These are phyloP conservation scores for Macrophya alboannulata DNA, from an alignment of 2,888 invertebrate species.

Conservation along the genomic window DNA sequence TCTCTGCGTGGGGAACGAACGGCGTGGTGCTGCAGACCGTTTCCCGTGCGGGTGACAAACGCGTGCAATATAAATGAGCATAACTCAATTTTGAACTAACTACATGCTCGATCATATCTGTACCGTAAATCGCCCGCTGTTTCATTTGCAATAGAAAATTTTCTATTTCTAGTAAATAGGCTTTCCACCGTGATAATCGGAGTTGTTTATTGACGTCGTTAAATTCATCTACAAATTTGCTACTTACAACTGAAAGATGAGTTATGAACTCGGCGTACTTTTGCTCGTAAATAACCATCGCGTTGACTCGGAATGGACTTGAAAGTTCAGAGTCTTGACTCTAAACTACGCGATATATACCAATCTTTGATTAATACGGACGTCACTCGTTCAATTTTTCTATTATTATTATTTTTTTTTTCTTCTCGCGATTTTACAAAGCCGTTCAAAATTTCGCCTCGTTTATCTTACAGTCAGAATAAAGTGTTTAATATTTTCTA, in stretches of 20 bases:
- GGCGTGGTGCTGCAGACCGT: no score
- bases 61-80: background rate
- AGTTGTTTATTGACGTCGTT: constrained; percentile 39
- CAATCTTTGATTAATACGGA: constrained; percentile 11
- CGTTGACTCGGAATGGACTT: constrained; percentile 21
- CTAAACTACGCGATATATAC: background rate
- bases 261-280: constrained; percentile 43
- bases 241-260: constrained; percentile 42
- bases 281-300: constrained; percentile 45
- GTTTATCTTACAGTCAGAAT: background rate
- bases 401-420: no score
- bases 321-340: constrained; percentile 13
- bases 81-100: background rate
- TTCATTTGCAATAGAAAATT: constrained; percentile 6
- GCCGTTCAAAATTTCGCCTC: background rate
- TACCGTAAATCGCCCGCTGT: background rate
- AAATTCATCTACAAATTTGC: constrained; percentile 43
- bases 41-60: background rate
- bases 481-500: background rate
- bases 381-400: background rate
- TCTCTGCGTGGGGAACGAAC: no score
- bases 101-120: background rate
- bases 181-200: constrained; percentile 33
- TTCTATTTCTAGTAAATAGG: background rate
- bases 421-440: background rate